Evolutionary conservation across 2,113 vertebrate species (phyloP).

Genomic region (Takifugu flavidus): DNA sequence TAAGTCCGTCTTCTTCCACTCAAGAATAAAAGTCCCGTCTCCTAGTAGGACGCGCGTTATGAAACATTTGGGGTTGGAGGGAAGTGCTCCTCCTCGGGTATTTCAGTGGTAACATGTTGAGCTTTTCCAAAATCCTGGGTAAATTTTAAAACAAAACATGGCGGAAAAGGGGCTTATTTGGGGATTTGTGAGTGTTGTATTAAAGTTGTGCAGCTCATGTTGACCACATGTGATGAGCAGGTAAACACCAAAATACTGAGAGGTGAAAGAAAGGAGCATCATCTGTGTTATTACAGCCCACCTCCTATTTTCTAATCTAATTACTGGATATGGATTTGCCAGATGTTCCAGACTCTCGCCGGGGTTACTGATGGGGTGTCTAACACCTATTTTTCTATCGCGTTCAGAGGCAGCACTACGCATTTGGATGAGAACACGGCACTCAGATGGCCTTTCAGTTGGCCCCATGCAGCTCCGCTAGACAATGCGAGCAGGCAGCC

Average conservation of each 20-base stretch:
- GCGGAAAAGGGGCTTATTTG: too few species aligned
- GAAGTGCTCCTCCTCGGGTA: too few species aligned
- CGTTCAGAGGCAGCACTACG: conserved; percentile 33
- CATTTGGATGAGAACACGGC: conserved; percentile 14
- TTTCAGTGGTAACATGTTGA: too few species aligned
- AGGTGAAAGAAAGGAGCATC: not conserved
- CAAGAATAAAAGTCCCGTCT: too few species aligned
- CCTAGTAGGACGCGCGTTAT: too few species aligned
- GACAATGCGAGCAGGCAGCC: conserved; percentile 49
- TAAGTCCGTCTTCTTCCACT: too few species aligned
- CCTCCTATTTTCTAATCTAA: conserved; percentile 37
- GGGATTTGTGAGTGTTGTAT: not conserved
- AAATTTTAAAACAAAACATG: too few species aligned
- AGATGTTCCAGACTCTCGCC: conserved; percentile 30
- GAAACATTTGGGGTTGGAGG: too few species aligned
- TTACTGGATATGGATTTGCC: conserved; percentile 48
- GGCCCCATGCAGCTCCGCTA: conserved; percentile 29
- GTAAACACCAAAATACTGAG: not conserved
- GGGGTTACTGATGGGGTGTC: conserved; percentile 54
- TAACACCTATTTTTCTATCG: conserved; percentile 42
- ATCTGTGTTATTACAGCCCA: not conserved
- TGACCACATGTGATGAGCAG: not conserved
- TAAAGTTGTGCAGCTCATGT: too few species aligned
- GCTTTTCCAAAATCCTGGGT: too few species aligned
- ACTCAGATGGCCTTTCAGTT: conserved; percentile 47